Base-by-base conservation (phyloP, 1,140 invertebrate species). In the Drosophila navojoa region DNA sequence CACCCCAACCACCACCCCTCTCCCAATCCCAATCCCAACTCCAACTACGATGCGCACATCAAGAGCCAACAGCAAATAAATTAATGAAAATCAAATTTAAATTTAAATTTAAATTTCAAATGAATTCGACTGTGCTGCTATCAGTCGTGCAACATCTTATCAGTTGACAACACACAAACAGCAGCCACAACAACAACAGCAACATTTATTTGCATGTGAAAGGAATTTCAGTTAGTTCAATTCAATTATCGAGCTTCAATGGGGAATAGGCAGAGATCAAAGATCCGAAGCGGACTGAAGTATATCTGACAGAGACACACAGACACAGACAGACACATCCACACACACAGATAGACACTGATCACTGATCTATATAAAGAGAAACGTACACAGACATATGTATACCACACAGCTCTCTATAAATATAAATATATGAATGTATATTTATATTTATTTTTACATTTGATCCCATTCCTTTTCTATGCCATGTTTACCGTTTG, bases 1-100 rank as follows among this genome's bases (percentile, higher is more conserved):
- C 15, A 27, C 40, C 61, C 55, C 10, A 22, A 27, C 19, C 29
- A 3, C 0, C 4, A 15, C 27, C 25, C 6, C 6, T 3, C 0
- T 44, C 6, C 4, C 22, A 22, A 19, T 44, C 55, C 52, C 75
- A 47, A 35, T 49, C 62, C 54, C 32, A 32, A n/a, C 38, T 22
- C 15, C 50, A 35, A 9, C 13, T 6, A 45, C 45, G 5, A 22
- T 5, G n/a, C 7, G 6, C 11, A 9, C 54, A 42, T 40, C 19
- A 57, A 57, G 49, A 59, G 35, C 42, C 49, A 19, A 7, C n/a
- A 15, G 19, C 71, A 77, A 70, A 86, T 86, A 86, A 81, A 86
- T 85, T 78, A 77, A 85, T 85, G 77, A 86, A 86, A 81, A 81
- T 85, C 81, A 85, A 80, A 85, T 86, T 86, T 76, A 81, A 77